A percentile compares a stretch with the other conserved stretches of the same genome.
Conservation (phyloP, 2,113 vertebrate species). For the Ciconia stormi region DNA sequence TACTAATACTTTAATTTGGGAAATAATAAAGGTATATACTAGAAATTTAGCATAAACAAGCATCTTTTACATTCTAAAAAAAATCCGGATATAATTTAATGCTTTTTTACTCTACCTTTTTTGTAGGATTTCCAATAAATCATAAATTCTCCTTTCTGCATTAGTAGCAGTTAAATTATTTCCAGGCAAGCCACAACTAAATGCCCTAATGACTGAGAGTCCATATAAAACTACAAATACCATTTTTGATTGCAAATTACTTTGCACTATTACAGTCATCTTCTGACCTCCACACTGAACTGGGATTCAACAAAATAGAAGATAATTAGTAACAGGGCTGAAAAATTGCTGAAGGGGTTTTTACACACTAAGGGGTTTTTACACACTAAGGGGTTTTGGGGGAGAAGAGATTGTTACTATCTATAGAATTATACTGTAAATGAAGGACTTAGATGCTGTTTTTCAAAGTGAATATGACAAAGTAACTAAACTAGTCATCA, state of each 20-base stretch:
- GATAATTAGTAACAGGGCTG: neutral
- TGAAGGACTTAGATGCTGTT: neutral
- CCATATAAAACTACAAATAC: neutral
- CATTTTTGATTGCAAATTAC: neutral
- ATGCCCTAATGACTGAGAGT: neutral
- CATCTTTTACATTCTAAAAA: neutral
- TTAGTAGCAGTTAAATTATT: neutral
- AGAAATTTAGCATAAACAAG: neutral
- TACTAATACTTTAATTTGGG: neutral
- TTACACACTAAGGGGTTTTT: neutral
- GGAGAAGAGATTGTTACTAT: neutral
- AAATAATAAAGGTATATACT: neutral
- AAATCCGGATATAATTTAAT: fast-evolving
- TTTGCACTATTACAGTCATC: neutral
- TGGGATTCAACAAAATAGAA: neutral
- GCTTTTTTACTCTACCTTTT: neutral
- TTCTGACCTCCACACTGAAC: neutral
- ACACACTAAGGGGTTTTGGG: neutral
- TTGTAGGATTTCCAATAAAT: neutral
- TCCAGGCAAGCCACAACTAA: neutral
- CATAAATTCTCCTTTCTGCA: neutral
- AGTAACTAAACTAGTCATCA: neutral
- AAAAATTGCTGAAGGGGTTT: neutral
- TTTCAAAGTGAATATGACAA: neutral
- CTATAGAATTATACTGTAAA: neutral